Base-by-base conservation (phyloP, 2,888 invertebrate species). In the Pristionchus arcanus region DNA sequence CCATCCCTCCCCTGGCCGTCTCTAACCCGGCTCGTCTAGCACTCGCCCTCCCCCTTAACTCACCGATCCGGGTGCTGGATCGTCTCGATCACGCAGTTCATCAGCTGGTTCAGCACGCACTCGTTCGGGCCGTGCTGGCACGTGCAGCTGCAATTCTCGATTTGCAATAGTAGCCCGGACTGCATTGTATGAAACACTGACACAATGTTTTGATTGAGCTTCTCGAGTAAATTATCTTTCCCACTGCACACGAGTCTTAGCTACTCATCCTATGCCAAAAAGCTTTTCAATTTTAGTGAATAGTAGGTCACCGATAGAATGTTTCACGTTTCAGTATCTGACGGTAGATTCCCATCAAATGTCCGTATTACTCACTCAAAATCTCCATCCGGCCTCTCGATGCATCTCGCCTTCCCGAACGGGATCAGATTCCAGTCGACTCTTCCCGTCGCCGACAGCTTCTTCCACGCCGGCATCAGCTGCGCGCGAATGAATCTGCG, bases 31-130 rank as follows among this genome's bases (percentile, higher is more conserved):
- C 63, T 15, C 63, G 63, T 5, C n/a, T 63, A n/a, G 25, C 63
- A 21, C 63, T 19, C 63, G 3, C 9, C 42, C 42, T 9, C 42
- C 42, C 42, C 42, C 42, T 28, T 9, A 28, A 68, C 42, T 77
- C 42, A 90, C 86, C 90, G 90, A 68, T 93, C 92, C 3, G 95
- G 92, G 86, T 91, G 92, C 0, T 91, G 92, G 77, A 92, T 89
- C 34, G 91, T 90, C 74, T 95, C 93, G 86, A 95, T 95, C 68
- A 93, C 94, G 90, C 95, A 95, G 90, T 94, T 94, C 95, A 95
- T 95, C 83, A 95, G 90, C 87, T 93, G 93, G 90, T 95, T 95
- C 83, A 94, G 90, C 71, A 91, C 91, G 90, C 95, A 95, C 90
- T 95, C 95, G 28, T 90, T 91, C 55, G 91, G 83, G 11, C 95